These are phyloP conservation scores for Limnephilus lunatus DNA, from an alignment of 2,888 invertebrate genomes.

Conservation along the genomic window DNA sequence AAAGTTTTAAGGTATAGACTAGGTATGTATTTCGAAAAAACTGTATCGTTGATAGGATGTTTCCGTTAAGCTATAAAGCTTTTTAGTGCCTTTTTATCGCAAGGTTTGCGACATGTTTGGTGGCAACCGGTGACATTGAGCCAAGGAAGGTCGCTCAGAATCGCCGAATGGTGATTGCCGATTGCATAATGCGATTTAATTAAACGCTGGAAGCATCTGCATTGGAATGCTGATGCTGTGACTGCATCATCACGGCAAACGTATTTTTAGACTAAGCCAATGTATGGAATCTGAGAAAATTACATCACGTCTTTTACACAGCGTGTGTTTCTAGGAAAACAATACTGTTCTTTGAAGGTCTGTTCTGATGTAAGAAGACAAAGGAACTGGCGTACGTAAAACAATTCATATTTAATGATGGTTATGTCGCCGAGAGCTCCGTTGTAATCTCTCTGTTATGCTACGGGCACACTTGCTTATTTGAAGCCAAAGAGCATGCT, in stretches of 20 bases:
- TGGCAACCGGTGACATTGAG: not conserved
- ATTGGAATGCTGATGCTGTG: not conserved
- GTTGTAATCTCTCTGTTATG: not conserved
- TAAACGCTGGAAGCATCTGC: not conserved
- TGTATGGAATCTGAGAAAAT: not conserved
- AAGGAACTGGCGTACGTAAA: not conserved
- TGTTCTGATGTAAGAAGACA: not conserved
- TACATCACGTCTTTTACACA: not conserved
- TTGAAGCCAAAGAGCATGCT: too few species aligned
- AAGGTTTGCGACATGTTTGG: not conserved
- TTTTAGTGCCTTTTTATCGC: not conserved
- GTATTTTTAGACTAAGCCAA: not conserved
- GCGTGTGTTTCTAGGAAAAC: slow-evolving; percentile 5
- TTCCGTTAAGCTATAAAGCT: too few species aligned
- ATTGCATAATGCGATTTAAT: not conserved
- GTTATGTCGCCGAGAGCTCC: not conserved
- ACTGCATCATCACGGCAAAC: not conserved
- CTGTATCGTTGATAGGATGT: too few species aligned
- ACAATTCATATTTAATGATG: not conserved
- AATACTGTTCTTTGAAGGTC: not conserved
- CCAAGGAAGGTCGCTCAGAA: not conserved
- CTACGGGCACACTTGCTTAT: too few species aligned
- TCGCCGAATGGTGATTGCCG: not conserved
- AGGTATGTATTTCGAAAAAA: too few species aligned
- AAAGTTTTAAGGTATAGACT: too few species aligned